Percentiles rank a stretch among this genome's conserved stretches.
Conservation (phyloP, 2,797 vertebrate genomes). For the Pseudotriccus pelzelni region DNA sequence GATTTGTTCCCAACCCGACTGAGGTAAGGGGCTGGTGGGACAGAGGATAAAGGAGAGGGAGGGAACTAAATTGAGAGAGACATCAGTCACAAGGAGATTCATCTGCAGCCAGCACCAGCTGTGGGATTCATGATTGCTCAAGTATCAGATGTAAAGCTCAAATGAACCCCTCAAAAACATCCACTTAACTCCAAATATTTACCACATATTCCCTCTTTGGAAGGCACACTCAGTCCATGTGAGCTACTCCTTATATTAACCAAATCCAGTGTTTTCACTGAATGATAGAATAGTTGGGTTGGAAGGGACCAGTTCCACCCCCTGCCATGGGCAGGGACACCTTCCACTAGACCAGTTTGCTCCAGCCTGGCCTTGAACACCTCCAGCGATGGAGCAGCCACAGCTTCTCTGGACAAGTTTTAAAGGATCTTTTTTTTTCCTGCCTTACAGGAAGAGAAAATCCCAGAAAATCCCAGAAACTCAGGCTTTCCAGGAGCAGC, state of each 20-base stretch:
- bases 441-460: background rate
- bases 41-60: accelerated
- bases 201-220: accelerated
- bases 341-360: background rate
- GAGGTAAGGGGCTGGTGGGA: accelerated
- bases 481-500: background rate
- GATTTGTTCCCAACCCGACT: background rate
- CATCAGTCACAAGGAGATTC: background rate
- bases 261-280: background rate
- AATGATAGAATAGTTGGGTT: background rate
- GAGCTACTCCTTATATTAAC: background rate
- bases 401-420: background rate
- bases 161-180: background rate
- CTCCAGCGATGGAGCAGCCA: background rate
- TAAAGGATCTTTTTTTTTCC: background rate
- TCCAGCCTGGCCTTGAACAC: background rate
- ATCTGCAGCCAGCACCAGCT: background rate
- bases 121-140: background rate
- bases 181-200: background rate
- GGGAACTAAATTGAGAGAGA: background rate
- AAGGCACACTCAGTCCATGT: accelerated
- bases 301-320: background rate
- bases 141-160: background rate
- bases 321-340: background rate
- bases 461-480: background rate